These are phyloP conservation scores for Rhipidura dahli DNA, from an alignment of 2,113 vertebrate species.

Conservation along the genomic window DNA sequence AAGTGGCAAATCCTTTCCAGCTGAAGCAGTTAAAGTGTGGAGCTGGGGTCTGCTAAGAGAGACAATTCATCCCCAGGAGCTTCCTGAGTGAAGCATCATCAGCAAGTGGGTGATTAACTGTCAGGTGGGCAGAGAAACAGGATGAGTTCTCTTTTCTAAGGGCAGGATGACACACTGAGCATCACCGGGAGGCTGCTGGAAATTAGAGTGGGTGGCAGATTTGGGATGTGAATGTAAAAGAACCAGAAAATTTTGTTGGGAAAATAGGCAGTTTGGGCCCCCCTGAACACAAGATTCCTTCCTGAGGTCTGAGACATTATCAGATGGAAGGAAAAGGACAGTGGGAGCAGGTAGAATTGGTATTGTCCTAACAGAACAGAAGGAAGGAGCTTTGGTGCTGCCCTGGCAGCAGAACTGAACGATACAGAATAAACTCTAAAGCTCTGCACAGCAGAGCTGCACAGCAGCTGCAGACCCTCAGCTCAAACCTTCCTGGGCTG, in stretches of 20 bases:
- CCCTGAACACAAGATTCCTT: not conserved
- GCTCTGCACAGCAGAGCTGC: not conserved
- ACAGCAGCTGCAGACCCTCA: not conserved
- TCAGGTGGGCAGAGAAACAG: not conserved
- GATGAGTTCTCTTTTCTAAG: not conserved
- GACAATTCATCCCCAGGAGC: not conserved
- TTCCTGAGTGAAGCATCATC: not conserved
- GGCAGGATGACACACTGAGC: slow-evolving; percentile 1
- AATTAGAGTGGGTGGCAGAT: not conserved
- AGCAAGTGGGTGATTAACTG: not conserved
- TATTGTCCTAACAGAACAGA: not conserved
- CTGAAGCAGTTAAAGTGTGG: not conserved
- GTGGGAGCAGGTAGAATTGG: not conserved
- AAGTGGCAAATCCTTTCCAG: not conserved
- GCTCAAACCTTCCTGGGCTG: not conserved
- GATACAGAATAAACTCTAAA: fast-evolving
- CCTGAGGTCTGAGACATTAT: not conserved
- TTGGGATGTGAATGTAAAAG: not conserved
- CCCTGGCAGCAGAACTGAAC: not conserved
- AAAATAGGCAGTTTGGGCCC: not conserved
- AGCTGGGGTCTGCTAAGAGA: not conserved
- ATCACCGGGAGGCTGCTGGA: not conserved
- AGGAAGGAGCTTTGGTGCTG: not conserved
- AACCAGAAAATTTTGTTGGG: not conserved
- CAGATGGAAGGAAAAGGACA: not conserved